Conservation (phyloP, 2,113 vertebrate genomes). For the Hirundichthys speculiger region DNA sequence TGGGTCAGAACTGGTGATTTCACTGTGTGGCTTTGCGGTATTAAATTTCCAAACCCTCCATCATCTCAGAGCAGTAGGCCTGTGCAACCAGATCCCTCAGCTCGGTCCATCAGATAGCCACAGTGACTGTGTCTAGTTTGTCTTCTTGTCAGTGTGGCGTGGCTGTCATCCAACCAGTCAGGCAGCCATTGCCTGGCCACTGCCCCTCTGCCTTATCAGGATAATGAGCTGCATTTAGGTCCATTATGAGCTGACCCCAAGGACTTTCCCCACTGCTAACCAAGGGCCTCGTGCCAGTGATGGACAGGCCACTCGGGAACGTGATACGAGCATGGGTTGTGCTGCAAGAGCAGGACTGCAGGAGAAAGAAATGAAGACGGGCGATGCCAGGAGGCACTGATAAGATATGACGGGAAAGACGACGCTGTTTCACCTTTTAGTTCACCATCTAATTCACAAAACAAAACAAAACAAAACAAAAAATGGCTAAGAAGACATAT, state of each 20-base stretch:
- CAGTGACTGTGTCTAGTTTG: conserved; percentile 50
- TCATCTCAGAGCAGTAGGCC: conserved; percentile 56
- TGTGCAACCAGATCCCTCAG: conserved; percentile 73
- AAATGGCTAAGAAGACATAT: too few species aligned
- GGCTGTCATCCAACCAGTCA: conserved; percentile 75
- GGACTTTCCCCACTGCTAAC: conserved; percentile 76
- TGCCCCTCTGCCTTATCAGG: conserved; percentile 74
- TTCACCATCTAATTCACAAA: too few species aligned
- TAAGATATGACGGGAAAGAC: too few species aligned
- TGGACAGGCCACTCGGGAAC: conserved; percentile 69
- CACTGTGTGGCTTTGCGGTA: conserved; percentile 60
- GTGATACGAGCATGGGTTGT: conserved; percentile 49
- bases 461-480: too few species aligned
- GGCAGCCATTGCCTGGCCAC: conserved; percentile 62
- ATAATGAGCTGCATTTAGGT: conserved; percentile 78
- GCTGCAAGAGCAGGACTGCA: conserved; percentile 19
- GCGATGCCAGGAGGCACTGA: neutral
- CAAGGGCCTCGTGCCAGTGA: conserved; percentile 71
- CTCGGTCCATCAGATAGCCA: conserved; percentile 71
- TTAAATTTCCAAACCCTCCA: conserved; percentile 70
- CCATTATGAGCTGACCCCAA: conserved; percentile 75
- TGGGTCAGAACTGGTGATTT: conserved; percentile 54
- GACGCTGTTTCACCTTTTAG: too few species aligned
- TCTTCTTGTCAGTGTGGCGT: conserved; percentile 69
- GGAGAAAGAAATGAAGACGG: conserved; percentile 28